Evolutionary conservation across 2,113 vertebrate species (phyloP), one percentile per base, ranked within the genome.

Genomic region (Ictalurus furcatus): DNA sequence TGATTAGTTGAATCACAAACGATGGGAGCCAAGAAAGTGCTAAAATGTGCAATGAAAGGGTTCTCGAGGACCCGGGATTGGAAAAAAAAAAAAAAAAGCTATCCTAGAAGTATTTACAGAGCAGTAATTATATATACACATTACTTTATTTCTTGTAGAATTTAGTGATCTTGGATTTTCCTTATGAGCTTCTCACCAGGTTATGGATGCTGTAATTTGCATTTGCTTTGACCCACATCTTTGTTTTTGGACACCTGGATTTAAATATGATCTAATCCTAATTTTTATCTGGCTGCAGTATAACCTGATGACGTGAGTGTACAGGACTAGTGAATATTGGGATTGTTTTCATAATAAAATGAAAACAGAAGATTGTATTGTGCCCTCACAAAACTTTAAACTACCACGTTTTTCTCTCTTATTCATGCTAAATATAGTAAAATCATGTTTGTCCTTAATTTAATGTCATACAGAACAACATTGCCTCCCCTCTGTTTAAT

Each of bases 221-320:
- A 82, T 82, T 88, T 82, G 40, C 69, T 54, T 58, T 81, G 40
- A 52, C 9, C 59, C 48, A 81, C 11, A 56, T 52, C 12, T 14
- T 48, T n/a, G 14, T 87, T 81, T 54, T n/a, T 30, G 21, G 19
- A 21, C 61, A 87, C 11, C 28, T 67, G 30, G 48, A 83, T 82
- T 58, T 9, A 30, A 87, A 88, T 83, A 80, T 73, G 30, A 28
- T 73, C 8, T 83, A 83, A 83, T 58, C 48, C 30, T 73, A 52
- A 82, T 87, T 80, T 87, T 17, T 63, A 63, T 21, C 58, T 19
- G 54, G 12, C 85, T 40, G 9, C 34, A 56, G 56, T 86, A 21
- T 54, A 54, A 54, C 28, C 65, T 69, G 14, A 69, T 85, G n/a
- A 54, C 11, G 65, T 11, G 2, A 52, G 16, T 85, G 9, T 74